These are phyloP conservation scores for Noctua comes DNA, from an alignment of 2,888 invertebrate species.

Conservation along the genomic window DNA sequence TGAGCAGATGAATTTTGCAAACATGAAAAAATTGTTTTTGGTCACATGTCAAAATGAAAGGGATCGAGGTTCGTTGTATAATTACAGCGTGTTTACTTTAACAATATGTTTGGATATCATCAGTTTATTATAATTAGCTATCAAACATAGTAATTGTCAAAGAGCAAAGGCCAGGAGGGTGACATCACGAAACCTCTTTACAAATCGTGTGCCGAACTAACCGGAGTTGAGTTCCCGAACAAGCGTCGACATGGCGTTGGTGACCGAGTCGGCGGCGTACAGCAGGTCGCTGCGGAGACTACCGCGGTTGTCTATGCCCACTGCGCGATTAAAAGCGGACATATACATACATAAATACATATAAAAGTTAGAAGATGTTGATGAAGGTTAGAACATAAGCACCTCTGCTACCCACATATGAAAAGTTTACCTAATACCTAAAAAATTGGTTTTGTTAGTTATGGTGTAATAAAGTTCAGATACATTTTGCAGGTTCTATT, in stretches of 20 bases:
- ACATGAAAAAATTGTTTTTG: background rate
- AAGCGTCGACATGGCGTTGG: conserved; percentile 99
- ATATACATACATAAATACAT: conserved; percentile 25
- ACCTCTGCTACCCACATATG: background rate
- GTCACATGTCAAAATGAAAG: background rate
- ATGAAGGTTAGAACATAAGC: background rate
- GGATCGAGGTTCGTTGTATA: background rate
- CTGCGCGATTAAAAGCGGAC: conserved; percentile 68
- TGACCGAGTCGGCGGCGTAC: conserved; percentile 99
- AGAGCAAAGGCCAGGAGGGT: conserved; percentile 21
- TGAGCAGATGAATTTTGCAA: background rate
- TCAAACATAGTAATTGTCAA: background rate
- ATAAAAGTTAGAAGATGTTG: background rate
- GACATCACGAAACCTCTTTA: conserved; percentile 38
- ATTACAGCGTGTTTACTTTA: background rate
- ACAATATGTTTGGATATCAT: background rate
- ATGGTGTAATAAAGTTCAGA: background rate
- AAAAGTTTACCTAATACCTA: background rate
- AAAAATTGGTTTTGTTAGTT: background rate
- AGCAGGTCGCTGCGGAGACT: conserved; percentile 96
- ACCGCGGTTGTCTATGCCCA: conserved; percentile 90
- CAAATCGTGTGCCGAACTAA: conserved; percentile 79
- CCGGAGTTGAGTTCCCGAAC: conserved; percentile 98
- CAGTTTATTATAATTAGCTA: background rate
- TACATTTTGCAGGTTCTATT: background rate